These are phyloP conservation scores for Pachypanchax playfairii DNA, from an alignment of 2,113 vertebrate genomes.

Conservation along the genomic window DNA sequence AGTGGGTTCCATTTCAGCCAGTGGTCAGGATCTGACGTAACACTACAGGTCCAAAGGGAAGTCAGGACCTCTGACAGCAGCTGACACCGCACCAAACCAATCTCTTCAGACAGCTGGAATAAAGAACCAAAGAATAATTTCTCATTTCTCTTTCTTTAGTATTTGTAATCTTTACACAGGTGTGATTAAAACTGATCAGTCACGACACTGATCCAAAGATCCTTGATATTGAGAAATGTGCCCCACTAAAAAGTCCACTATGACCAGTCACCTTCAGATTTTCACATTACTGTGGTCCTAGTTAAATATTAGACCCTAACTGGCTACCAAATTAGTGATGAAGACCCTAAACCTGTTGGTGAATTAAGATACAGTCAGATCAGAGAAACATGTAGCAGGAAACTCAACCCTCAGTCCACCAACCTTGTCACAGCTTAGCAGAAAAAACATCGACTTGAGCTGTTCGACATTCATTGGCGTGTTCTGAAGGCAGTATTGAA, in stretches of 20 bases:
- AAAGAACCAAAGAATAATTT: background rate
- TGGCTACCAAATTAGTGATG: no score
- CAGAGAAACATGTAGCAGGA: background rate
- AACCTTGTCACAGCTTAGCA: constrained; percentile 84
- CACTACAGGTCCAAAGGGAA: constrained; percentile 88
- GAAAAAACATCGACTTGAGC: constrained; percentile 86
- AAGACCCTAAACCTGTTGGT: no score
- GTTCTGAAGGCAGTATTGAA: constrained; percentile 87
- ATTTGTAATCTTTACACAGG: no score
- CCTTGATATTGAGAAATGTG: no score
- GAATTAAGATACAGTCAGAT: no score
- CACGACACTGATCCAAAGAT: no score
- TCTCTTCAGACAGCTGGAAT: constrained; percentile 81
- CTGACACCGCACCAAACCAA: constrained; percentile 85
- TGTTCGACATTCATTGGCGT: constrained; percentile 86
- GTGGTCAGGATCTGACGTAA: constrained; percentile 85
- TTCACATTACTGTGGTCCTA: no score
- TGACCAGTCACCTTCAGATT: no score
- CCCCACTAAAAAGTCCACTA: no score
- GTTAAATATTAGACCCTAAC: no score
- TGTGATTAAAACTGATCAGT: no score
- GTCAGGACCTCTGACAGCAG: constrained; percentile 83
- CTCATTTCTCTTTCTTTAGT: no score
- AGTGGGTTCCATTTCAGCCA: constrained; percentile 89
- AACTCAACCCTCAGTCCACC: constrained; percentile 11